Conservation (phyloP, 2,797 vertebrate genomes). For the Argya squamiceps region DNA sequence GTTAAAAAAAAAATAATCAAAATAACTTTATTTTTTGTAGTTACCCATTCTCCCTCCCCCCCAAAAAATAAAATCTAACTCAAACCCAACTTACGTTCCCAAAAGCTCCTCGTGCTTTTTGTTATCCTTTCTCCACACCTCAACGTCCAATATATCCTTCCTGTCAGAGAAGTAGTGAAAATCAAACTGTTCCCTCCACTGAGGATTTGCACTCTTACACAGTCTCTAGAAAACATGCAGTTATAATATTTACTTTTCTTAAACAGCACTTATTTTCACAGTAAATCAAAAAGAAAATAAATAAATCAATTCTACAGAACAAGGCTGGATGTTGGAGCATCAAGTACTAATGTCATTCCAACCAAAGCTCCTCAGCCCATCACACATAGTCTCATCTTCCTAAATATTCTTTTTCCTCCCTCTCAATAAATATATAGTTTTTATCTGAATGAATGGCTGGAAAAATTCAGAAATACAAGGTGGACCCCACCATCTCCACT, state of each 20-base stretch:
- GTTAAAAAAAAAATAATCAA: background rate
- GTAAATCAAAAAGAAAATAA: slow-evolving; percentile 13
- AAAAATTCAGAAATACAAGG: background rate
- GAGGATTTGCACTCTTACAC: slow-evolving; percentile 93
- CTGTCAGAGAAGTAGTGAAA: slow-evolving; percentile 96
- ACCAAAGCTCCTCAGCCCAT: background rate
- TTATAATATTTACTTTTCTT: slow-evolving; percentile 78
- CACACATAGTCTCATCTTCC: background rate
- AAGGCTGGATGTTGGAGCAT: background rate
- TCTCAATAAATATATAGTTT: background rate
- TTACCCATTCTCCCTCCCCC: background rate
- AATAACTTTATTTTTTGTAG: background rate
- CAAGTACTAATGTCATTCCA: background rate
- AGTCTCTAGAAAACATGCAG: slow-evolving; percentile 89
- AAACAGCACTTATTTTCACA: slow-evolving; percentile 56
- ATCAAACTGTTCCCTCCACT: slow-evolving; percentile 98
- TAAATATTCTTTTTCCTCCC: background rate
- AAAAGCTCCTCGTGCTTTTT: slow-evolving; percentile 90
- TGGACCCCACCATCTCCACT: background rate
- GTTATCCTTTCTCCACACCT: slow-evolving; percentile 90
- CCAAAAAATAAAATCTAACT: background rate
- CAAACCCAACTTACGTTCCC: slow-evolving; percentile 87
- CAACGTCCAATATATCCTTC: slow-evolving; percentile 91
- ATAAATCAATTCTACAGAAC: slow-evolving; percentile 29
- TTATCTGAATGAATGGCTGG: background rate